Conservation (phyloP, 2,888 invertebrate genomes). For the Caradrina kadenii region DNA sequence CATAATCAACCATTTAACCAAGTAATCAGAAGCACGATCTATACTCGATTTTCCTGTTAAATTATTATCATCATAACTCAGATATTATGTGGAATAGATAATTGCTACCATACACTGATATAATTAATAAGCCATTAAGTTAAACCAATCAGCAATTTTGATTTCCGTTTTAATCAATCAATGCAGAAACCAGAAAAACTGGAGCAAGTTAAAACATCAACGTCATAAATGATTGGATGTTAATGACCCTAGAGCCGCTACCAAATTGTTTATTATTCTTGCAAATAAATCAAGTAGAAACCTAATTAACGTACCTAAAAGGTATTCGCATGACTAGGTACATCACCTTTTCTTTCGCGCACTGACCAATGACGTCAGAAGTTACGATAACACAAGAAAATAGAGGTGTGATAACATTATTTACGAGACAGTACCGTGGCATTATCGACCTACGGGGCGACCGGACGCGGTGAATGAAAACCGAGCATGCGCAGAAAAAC, state of each 20-base stretch:
- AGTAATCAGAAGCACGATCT: not conserved
- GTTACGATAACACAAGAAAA: constrained; percentile 27
- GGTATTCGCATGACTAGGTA: not conserved
- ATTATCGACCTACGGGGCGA: constrained; percentile 72
- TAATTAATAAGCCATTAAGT: constrained; percentile 19
- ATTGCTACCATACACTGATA: constrained; percentile 4
- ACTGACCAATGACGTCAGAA: constrained; percentile 10
- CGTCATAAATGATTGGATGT: not conserved
- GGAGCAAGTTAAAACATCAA: not conserved
- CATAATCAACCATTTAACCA: too few species aligned
- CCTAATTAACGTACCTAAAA: not conserved
- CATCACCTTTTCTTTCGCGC: not conserved
- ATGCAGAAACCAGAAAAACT: constrained; percentile 6
- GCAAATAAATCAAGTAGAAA: not conserved
- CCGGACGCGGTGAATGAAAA: constrained; percentile 76
- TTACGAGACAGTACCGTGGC: constrained; percentile 56
- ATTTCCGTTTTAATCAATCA: not conserved
- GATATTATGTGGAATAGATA: not conserved
- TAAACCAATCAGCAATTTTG: not conserved
- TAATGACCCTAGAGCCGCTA: not conserved
- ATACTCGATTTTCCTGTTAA: not conserved
- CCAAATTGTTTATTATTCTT: not conserved
- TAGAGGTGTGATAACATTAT: constrained; percentile 57
- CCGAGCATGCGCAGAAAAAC: constrained; percentile 73
- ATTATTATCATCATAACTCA: not conserved